Evolutionary conservation across 2,797 vertebrate genomes (phyloP).

Genomic region (Miichthys miiuy): DNA sequence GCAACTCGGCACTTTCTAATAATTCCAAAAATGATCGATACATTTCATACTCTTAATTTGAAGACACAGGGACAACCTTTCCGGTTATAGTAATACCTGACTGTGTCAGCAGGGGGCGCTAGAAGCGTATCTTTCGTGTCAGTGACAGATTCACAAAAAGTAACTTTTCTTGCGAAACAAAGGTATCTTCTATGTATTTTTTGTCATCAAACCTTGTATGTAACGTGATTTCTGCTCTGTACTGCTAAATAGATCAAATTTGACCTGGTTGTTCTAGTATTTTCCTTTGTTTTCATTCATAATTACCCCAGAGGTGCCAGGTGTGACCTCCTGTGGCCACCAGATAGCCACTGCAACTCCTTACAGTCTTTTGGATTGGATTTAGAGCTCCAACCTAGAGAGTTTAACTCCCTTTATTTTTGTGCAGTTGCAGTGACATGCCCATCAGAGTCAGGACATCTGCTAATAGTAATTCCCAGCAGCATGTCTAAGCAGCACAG

Average conservation of each 20-base stretch:
- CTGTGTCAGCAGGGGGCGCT: constrained; percentile 1
- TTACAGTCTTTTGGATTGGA: too few species aligned
- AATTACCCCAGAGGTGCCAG: too few species aligned
- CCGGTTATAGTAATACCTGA: not conserved
- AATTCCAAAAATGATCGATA: not conserved
- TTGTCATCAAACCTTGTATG: too few species aligned
- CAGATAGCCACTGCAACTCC: not conserved
- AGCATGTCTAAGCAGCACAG: constrained; percentile 42
- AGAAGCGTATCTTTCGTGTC: not conserved
- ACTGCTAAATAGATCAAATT: too few species aligned
- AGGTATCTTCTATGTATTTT: too few species aligned
- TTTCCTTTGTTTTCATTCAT: not conserved
- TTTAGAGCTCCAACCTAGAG: too few species aligned
- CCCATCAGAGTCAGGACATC: constrained; percentile 30
- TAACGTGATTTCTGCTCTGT: too few species aligned
- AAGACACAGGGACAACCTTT: not conserved
- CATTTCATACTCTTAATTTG: constrained; percentile 34
- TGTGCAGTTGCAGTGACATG: constrained; percentile 27
- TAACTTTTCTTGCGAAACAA: not conserved
- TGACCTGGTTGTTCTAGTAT: too few species aligned
- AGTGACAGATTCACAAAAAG: not conserved
- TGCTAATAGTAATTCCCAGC: constrained; percentile 6
- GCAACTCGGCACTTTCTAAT: not conserved
- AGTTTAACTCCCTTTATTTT: too few species aligned
- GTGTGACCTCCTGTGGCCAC: not conserved